Evolutionary conservation across 2,888 invertebrate species (phyloP), one percentile per base, ranked within the genome.

Genomic region (Lasioglossum pauxillum): DNA sequence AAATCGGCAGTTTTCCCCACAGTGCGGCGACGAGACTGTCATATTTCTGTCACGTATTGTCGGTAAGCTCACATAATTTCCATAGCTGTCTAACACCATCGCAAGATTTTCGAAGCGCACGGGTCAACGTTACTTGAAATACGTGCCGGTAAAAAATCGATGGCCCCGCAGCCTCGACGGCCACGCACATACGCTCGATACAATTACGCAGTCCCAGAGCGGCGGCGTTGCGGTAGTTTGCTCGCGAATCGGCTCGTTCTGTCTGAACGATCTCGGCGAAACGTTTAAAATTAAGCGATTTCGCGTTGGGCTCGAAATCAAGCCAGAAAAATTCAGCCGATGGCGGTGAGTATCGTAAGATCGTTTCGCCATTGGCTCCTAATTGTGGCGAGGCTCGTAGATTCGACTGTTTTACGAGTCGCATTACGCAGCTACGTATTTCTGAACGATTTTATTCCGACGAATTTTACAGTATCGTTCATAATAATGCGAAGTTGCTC

Each of bases 201-300:
- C 67, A 35, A 67, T 67, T 67, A 60, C 60, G 60, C 60, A 67
- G 67, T 67, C 67, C 67, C 67, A 31, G 67, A 67, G 67, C 67
- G 31, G 67, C 35, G 67, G 67, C 67, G 67, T 31, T 67, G 67
- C 60, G 60, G 60, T 60, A 60, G 60, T 60, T 60, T 60, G 27
- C 27, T 27, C 60, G 27, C 60, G 60, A 27, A 60, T 60, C 60
- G 27, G 27, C 60, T 60, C 60, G 60, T 27, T 60, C 60, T 60
- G 60, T 60, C 27, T 27, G 60, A 60, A 60, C 60, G 60, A 35
- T 31, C 31, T 19, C 67, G 67, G 19, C 31, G 67, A 31, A 67
- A 16, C 35, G 67, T 67, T 60, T 8, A 4, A 35, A 67, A 67
- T 67, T 67, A 67, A 67, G 31, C 67, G 67, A 35, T 67, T 27